Base-by-base conservation (phyloP, 2,888 invertebrate genomes). In the Acronicta leporina region DNA sequence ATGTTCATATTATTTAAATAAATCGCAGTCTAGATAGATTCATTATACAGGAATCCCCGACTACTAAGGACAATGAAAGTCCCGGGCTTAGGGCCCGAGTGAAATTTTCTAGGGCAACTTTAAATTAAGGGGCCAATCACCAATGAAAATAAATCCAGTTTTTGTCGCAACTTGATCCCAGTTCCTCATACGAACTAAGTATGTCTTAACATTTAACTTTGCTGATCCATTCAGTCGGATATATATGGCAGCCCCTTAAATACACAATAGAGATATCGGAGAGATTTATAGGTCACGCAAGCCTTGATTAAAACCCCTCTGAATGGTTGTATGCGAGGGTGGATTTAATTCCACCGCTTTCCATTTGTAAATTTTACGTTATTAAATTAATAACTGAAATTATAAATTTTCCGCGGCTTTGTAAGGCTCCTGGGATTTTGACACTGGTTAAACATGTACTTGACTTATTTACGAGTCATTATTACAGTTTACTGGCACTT, bases 211-310 rank as follows among this genome's bases (percentile, higher is more conserved):
- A 59, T 68, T 55, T 63, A 64, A 55, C 44, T 49, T 51, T 61
- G 57, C 45, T 68, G 52, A 68, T 55, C 53, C 45, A 64, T 63
- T 63, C 53, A 63, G 33, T 48, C 48, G 53, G 55, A 63, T 66
- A 64, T 60, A 62, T 60, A 63, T 58, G 70, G 60, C 66, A 63
- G 73, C 71, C 73, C 75, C 74, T 78, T 80, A 79, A 77, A 77
- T 75, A 77, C 69, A 86, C 83, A 85, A 85, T 84, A 76, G 81
- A 85, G 83, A 83, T 86, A 85, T 87, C 79, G 79, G 67, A 50
- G 64, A 85, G 83, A 87, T 88, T 88, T 88, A 84, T 87, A 87
- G 86, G 86, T 86, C 87, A 86, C 84, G 86, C 82, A 80, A 80
- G 79, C 80, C 77, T 87, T 88, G 86, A 87, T 88, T 87, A 87